Conservation (phyloP, 2,797 vertebrate species). For the Pipistrellus nathusii region DNA sequence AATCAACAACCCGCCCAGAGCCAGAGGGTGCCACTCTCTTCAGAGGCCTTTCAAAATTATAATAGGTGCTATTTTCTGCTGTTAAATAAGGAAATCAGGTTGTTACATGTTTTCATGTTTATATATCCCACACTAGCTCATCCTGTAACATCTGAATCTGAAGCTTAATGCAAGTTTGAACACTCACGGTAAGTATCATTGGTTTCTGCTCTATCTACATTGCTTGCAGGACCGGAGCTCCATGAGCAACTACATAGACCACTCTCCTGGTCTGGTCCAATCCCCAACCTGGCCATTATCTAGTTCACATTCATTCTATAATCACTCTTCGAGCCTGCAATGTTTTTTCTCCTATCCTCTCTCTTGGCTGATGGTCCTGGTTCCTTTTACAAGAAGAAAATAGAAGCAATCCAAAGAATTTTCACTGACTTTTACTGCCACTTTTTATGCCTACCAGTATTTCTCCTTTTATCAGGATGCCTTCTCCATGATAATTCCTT, state of each 20-base stretch:
- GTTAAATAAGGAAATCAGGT: background rate
- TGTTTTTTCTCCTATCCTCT: background rate
- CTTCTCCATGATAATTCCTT: background rate
- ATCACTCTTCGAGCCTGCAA: background rate
- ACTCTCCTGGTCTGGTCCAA: background rate
- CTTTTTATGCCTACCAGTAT: background rate
- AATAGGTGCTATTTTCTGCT: background rate
- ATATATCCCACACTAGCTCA: background rate
- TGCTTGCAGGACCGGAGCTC: background rate
- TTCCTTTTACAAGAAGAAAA: background rate
- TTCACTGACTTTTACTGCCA: background rate
- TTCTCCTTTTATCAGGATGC: background rate
- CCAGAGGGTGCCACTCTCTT: background rate
- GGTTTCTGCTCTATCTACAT: background rate
- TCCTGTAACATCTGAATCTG: background rate
- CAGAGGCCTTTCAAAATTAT: background rate
- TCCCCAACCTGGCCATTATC: background rate
- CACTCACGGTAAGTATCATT: background rate
- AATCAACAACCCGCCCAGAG: background rate
- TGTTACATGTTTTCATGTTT: background rate
- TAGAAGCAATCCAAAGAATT: background rate
- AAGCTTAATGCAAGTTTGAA: background rate
- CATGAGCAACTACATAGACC: background rate
- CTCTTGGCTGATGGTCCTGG: background rate
- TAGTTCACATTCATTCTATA: background rate